A percentile compares a stretch with the other conserved stretches of the same genome.
These are phyloP conservation scores for Hirtodrosophila duncani DNA, from an alignment of 2,888 invertebrate genomes.

Conservation along the genomic window DNA sequence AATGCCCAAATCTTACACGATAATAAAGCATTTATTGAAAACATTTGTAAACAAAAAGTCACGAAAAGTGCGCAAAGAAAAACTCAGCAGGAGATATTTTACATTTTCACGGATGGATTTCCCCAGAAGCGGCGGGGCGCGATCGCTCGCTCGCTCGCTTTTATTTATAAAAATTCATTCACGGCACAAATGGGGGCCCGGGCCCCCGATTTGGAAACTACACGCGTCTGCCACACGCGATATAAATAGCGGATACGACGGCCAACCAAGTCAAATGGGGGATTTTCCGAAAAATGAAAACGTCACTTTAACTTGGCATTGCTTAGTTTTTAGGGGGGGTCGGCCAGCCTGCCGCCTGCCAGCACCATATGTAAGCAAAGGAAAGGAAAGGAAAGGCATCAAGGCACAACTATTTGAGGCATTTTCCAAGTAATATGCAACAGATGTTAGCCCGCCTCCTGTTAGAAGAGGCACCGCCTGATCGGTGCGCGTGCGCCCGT, in stretches of 20 bases:
- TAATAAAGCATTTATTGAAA: conserved; percentile 60
- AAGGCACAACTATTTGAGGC: conserved; percentile 55
- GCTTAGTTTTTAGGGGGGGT: conserved; percentile 37
- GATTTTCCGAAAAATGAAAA: conserved; percentile 71
- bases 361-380: neutral
- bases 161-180: conserved; percentile 70
- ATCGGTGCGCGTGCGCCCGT: conserved; percentile 53
- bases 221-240: conserved; percentile 38
- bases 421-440: conserved; percentile 73
- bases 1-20: conserved; percentile 15
- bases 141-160: conserved; percentile 39
- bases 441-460: conserved; percentile 47
- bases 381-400: conserved; percentile 6
- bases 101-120: conserved; percentile 70
- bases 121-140: conserved; percentile 56
- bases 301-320: conserved; percentile 64
- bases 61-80: conserved; percentile 25
- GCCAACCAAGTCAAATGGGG: conserved; percentile 50
- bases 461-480: conserved; percentile 13
- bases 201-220: conserved; percentile 20
- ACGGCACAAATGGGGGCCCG: conserved; percentile 36
- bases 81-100: conserved; percentile 71
- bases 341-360: conserved; percentile 2
- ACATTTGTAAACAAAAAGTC: conserved; percentile 48
- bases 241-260: conserved; percentile 48